Percentiles rank a stretch among this genome's conserved stretches.
Conservation (phyloP, 2,113 vertebrate genomes). For the Anarhynchus alexandrinus region DNA sequence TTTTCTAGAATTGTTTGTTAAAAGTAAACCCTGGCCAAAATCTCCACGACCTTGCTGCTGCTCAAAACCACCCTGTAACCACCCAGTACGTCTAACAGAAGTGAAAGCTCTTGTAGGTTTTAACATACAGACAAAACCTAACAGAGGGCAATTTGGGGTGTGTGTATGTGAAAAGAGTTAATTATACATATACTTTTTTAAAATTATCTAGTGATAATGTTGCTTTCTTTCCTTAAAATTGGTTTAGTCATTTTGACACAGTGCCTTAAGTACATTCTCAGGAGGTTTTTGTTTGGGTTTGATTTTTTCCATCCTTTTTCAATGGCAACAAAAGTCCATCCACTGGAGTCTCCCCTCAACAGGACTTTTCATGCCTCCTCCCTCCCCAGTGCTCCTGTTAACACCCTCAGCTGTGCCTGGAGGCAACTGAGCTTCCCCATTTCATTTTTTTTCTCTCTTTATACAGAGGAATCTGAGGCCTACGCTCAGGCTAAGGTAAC, state of each 20-base stretch:
- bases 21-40: not conserved
- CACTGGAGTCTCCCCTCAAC: not conserved
- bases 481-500: not conserved
- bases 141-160: not conserved
- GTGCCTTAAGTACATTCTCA: not conserved
- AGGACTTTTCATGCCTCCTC: not conserved
- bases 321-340: not conserved
- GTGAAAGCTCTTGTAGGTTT: not conserved
- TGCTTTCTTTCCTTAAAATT: not conserved
- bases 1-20: not conserved
- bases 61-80: not conserved
- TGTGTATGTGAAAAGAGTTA: not conserved
- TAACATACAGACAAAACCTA: not conserved
- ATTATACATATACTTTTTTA: not conserved
- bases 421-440: not conserved
- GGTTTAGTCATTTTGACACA: not conserved
- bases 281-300: not conserved
- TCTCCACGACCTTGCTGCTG: not conserved
- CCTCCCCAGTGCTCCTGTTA: too few species aligned
- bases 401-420: not conserved
- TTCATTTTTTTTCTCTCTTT: not conserved
- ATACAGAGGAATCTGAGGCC: not conserved
- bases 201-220: not conserved
- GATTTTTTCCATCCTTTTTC: not conserved
- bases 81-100: not conserved